Base-by-base conservation (phyloP, 2,888 invertebrate genomes). In the Acanthosoma haemorrhoidale region DNA sequence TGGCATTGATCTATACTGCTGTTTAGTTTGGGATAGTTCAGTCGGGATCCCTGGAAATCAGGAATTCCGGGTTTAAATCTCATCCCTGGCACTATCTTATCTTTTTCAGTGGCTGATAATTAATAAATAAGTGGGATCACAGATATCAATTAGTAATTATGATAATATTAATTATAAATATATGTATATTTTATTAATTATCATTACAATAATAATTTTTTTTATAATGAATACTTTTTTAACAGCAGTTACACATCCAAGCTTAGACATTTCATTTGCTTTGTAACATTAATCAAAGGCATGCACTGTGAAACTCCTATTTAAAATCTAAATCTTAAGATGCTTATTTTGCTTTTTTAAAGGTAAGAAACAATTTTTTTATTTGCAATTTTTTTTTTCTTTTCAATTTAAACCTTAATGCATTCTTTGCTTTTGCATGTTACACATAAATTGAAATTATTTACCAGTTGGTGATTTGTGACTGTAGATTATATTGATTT, bases 341-440 rank as follows among this genome's bases (percentile, higher is more conserved):
- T 51, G 51, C 25, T 51, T 51, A 51, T 51, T 51, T 51, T 51
- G 51, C 51, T 51, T 51, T 51, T 13, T 18, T 13, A 21, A 21
- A 61, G 61, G 61, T 61, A 61, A 61, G 61, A 36, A 11, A 36
- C 4, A n/a, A 21, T 21, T 36, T 61, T 32, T 61, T 60, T 32
- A 36, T 60, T 60, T 58, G 21, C 25, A n/a, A 25, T 29, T 51
- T 51, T 51, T 9, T 32, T 32, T 32, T 51, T 51, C 9, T 51
- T 51, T 51, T 16, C 18, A 41, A 41, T 36, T 31, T 0, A 15
- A 39, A 21, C 36, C 29, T 36, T 29, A 41, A 29, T 29, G 64
- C 38, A 41, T 34, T 18, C 64, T 64, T 31, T 64, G 41, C 39
- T 64, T 41, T 64, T 64, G 64, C 64, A 39, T 25, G 61, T 25